A percentile compares a stretch with the other conserved stretches of the same genome.
Evolutionary conservation across 2,113 vertebrate species (phyloP).

Genomic region (Pipra filicauda): DNA sequence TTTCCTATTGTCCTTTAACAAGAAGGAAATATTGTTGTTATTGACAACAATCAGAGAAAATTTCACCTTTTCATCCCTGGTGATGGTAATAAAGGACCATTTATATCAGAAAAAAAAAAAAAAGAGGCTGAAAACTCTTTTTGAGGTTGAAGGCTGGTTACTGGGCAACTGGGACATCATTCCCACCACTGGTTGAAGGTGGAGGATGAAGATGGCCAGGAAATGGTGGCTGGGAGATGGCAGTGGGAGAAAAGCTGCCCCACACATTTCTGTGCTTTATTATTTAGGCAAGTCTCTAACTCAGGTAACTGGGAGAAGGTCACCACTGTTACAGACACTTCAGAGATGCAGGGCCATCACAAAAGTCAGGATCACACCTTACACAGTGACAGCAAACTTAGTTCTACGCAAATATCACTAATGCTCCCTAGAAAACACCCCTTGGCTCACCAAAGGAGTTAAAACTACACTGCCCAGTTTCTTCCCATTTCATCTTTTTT

Average conservation of each 20-base stretch:
- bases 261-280: neutral
- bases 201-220: neutral
- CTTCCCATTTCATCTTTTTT: neutral
- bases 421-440: neutral
- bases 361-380: neutral
- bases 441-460: neutral
- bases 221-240: neutral
- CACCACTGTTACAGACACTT: neutral
- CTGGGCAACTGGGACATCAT: neutral
- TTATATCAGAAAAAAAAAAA: neutral
- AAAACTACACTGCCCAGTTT: neutral
- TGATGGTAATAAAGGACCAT: neutral
- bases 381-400: neutral
- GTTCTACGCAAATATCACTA: neutral
- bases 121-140: neutral
- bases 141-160: neutral
- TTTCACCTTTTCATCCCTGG: neutral
- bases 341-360: neutral
- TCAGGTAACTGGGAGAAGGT: neutral
- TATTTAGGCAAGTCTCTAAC: neutral
- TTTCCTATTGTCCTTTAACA: neutral
- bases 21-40: neutral
- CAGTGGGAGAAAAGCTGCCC: neutral
- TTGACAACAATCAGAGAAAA: neutral
- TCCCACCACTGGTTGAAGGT: neutral